Percentiles rank a stretch among this genome's conserved stretches.
Conservation (phyloP, 2,888 invertebrate genomes). For the Gymnosoma rotundatum region DNA sequence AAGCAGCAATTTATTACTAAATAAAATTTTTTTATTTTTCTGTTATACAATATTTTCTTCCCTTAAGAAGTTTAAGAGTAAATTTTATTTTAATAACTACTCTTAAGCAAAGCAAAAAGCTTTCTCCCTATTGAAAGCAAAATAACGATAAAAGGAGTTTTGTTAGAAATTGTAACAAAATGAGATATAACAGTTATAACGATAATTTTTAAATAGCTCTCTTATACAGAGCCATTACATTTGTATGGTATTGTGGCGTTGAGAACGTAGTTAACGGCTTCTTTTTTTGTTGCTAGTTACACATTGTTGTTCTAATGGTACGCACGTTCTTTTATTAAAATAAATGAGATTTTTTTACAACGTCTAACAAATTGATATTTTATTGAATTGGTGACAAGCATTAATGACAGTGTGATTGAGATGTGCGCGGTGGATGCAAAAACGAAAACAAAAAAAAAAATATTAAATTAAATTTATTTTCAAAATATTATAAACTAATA, state of each 20-base stretch:
- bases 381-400: conserved; percentile 30
- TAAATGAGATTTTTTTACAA: conserved; percentile 47
- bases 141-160: conserved; percentile 1
- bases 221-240: neutral
- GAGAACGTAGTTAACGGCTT: conserved; percentile 62
- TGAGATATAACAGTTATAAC: conserved; percentile 19
- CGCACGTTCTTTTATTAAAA: conserved; percentile 60
- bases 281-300: conserved; percentile 69
- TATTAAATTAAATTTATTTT: conserved; percentile 2
- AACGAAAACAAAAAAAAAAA: conserved; percentile 9
- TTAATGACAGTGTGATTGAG: conserved; percentile 17
- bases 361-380: conserved; percentile 31
- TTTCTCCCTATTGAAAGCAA: neutral
- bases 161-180: neutral
- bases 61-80: no score
- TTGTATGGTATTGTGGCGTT: conserved; percentile 45
- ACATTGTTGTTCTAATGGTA: conserved; percentile 65
- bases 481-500: conserved; percentile 23
- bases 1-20: neutral
- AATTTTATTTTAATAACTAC: no score
- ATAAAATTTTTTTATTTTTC: neutral
- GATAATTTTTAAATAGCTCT: neutral
- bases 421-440: neutral
- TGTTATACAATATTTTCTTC: neutral
- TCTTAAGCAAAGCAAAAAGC: neutral